A percentile compares a stretch with the other conserved stretches of the same genome.
Evolutionary conservation across 2,888 invertebrate species (phyloP).

Genomic region (Serrognathus titanus): DNA sequence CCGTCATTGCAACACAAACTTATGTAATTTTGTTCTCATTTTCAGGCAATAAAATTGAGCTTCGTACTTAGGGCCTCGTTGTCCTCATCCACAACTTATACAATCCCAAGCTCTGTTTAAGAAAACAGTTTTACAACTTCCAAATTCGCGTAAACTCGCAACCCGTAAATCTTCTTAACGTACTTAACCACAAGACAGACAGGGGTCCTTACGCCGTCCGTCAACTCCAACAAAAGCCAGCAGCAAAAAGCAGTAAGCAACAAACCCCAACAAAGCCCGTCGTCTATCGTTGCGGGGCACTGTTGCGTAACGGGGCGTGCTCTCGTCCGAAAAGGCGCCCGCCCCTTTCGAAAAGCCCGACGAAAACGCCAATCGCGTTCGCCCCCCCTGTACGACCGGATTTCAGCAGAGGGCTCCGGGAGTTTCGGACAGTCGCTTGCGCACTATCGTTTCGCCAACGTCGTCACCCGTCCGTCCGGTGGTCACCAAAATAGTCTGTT

Average conservation of each 20-base stretch:
- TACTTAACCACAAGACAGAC: constrained; percentile 4
- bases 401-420: constrained; percentile 9
- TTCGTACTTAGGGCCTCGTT: no score
- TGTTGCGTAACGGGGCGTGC: constrained; percentile 13
- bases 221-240: constrained; percentile 12
- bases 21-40: no score
- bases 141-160: no score
- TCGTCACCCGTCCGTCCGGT: not conserved
- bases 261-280: not conserved
- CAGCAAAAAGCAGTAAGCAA: no score
- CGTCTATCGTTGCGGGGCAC: not conserved
- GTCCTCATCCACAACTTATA: no score
- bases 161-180: not conserved
- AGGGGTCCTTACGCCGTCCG: constrained; percentile 12
- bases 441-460: constrained; percentile 32
- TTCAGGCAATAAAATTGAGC: no score
- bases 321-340: not conserved
- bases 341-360: constrained; percentile 3
- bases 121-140: no score
- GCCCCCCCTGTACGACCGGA: constrained; percentile 12
- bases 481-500: not conserved
- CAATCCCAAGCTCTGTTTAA: no score
- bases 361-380: constrained; percentile 9
- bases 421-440: constrained; percentile 37
- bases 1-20: no score